phyloP scores from a whole-genome alignment of 1,140 invertebrate genomes.

The Pseudomyrmex pallidus region DNA sequence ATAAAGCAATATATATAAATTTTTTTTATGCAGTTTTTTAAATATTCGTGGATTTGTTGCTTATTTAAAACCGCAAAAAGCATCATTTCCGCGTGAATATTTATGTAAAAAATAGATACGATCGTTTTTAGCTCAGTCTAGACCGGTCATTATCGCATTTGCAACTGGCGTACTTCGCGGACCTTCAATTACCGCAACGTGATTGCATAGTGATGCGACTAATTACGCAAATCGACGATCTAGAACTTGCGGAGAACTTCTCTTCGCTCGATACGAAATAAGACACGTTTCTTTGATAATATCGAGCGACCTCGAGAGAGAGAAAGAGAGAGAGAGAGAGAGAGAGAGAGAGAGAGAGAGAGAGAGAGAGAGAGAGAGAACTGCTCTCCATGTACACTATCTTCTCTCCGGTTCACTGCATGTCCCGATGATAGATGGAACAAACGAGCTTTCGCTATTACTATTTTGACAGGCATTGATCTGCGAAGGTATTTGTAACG shows the following conservation, averaged over 20 bases:
- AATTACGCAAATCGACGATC: constrained; percentile 43
- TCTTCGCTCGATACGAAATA: constrained; percentile 30
- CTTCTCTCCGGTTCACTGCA: constrained; percentile 44
- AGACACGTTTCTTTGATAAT: constrained; percentile 60
- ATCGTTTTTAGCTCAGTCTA: not conserved
- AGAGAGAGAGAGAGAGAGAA: too few species aligned
- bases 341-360: too few species aligned
- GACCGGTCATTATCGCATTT: constrained; percentile 10
- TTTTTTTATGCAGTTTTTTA: not conserved
- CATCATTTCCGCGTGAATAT: not conserved
- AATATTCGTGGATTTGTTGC: not conserved
- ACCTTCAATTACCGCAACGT: constrained; percentile 48
- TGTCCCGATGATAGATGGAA: constrained; percentile 55
- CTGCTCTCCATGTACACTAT: constrained; percentile 52
- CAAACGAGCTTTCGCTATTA: constrained; percentile 56
- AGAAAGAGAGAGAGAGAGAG: too few species aligned
- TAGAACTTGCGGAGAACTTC: not conserved
- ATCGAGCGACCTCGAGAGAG: constrained; percentile 14
- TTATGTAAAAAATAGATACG: not conserved
- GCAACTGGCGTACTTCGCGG: constrained; percentile 15
- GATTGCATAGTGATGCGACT: constrained; percentile 35
- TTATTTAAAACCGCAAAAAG: not conserved
- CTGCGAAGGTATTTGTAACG: not conserved
- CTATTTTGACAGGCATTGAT: constrained; percentile 50
- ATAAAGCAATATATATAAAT: too few species aligned